phyloP scores from a whole-genome alignment of 64 coral and sea anemone species.

The Montipora capricornis region DNA sequence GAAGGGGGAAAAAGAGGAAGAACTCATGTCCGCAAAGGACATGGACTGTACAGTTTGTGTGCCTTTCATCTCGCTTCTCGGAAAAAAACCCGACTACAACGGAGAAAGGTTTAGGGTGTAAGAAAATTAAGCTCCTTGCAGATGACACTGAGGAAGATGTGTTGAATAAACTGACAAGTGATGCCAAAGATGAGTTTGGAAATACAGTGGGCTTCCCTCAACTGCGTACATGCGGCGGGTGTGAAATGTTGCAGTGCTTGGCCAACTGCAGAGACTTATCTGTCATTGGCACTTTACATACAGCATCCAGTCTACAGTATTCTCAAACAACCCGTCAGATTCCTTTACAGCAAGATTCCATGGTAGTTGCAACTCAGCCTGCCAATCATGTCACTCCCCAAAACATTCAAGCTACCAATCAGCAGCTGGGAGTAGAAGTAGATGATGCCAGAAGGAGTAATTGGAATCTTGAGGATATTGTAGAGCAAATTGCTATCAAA shows the following conservation, averaged over 20 bases:
- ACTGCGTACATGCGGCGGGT: background rate
- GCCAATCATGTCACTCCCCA: slow-evolving; percentile 9
- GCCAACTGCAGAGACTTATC: no score
- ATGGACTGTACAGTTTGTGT: slow-evolving; percentile 72
- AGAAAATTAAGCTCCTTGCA: slow-evolving; percentile 45
- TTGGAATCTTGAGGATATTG: slow-evolving; percentile 7
- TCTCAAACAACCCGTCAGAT: no score
- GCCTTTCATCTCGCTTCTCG: slow-evolving; percentile 42
- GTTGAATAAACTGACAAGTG: slow-evolving; percentile 14
- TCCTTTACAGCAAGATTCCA: no score
- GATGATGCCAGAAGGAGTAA: background rate
- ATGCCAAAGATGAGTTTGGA: background rate
- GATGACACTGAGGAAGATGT: slow-evolving; percentile 58
- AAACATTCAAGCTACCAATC: slow-evolving; percentile 1
- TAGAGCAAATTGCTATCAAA: background rate
- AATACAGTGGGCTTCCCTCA: background rate
- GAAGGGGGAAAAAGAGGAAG: slow-evolving; percentile 42
- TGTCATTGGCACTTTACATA: no score
- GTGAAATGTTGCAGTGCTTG: no score
- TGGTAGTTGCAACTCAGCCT: background rate
- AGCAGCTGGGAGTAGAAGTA: background rate
- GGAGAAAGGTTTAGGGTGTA: slow-evolving; percentile 45
- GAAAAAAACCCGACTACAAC: slow-evolving; percentile 50
- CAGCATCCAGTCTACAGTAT: no score
- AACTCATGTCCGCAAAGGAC: background rate